phyloP scores from a whole-genome alignment of 1,140 invertebrate genomes.

The Agraylea sexmaculata region DNA sequence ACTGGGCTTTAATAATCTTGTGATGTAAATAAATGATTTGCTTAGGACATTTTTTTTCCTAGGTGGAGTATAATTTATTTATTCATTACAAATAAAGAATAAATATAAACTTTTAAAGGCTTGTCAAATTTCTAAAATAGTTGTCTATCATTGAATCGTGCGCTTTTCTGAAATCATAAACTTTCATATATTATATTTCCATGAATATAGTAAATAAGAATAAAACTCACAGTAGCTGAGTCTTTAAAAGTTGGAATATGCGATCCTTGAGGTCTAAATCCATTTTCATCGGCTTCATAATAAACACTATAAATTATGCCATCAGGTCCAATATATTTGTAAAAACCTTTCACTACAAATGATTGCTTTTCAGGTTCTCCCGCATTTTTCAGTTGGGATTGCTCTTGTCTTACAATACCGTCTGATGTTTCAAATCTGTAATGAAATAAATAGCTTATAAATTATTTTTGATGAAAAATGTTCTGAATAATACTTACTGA shows the following conservation, averaged over 20 bases:
- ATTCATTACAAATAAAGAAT: no score
- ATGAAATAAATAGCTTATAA: background rate
- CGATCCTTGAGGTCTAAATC: constrained; percentile 45
- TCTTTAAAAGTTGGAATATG: constrained; percentile 45
- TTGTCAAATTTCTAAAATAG: no score
- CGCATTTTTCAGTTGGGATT: constrained; percentile 35
- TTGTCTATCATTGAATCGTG: no score
- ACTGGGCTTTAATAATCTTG: no score
- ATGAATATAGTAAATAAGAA: no score
- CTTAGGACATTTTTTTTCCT: no score
- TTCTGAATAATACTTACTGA: constrained; percentile 8
- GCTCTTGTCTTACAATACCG: constrained; percentile 42
- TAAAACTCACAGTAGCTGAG: no score
- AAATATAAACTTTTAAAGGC: no score
- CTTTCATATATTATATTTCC: no score
- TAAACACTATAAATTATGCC: constrained; percentile 32
- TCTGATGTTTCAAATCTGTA: constrained; percentile 45
- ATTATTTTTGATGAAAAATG: background rate
- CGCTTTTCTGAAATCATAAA: no score
- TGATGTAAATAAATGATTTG: no score
- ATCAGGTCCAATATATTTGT: constrained; percentile 32
- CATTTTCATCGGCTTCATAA: constrained; percentile 40
- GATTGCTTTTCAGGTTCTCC: constrained; percentile 22
- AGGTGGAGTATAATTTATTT: no score
- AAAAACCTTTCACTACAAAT: constrained; percentile 28